These are phyloP conservation scores for Apotomis turbidana DNA, from an alignment of 2,888 invertebrate species.

Conservation along the genomic window DNA sequence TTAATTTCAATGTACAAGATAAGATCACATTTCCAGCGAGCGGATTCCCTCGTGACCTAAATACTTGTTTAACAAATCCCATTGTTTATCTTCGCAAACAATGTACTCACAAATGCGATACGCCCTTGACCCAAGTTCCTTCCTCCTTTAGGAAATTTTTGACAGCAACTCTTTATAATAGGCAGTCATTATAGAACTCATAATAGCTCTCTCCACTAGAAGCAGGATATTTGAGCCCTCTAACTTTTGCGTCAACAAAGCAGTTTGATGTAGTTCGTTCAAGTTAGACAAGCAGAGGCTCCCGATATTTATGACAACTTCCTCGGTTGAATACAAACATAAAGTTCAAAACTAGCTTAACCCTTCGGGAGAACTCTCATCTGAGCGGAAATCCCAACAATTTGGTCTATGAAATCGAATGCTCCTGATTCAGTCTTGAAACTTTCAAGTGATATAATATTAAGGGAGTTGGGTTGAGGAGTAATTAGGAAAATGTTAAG, in stretches of 20 bases:
- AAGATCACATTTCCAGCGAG: slow-evolving; percentile 15
- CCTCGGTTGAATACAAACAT: slow-evolving; percentile 70
- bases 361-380: slow-evolving; percentile 68
- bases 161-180: slow-evolving; percentile 49
- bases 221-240: slow-evolving; percentile 67
- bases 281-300: slow-evolving; percentile 68
- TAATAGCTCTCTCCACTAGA: slow-evolving; percentile 60
- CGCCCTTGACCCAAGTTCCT: slow-evolving; percentile 32
- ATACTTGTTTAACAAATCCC: slow-evolving; percentile 34
- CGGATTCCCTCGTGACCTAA: slow-evolving; percentile 14
- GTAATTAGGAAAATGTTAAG: neutral
- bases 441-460: slow-evolving; percentile 44
- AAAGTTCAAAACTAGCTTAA: slow-evolving; percentile 73
- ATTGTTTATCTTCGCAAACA: slow-evolving; percentile 25
- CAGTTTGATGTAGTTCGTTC: slow-evolving; percentile 72
- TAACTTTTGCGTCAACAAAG: slow-evolving; percentile 72
- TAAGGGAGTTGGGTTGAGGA: neutral
- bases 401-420: slow-evolving; percentile 65
- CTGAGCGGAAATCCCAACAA: slow-evolving; percentile 70
- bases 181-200: slow-evolving; percentile 58
- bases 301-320: slow-evolving; percentile 76
- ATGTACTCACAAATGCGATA: slow-evolving; percentile 29
- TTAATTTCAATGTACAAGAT: neutral
- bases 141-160: slow-evolving; percentile 21
- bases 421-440: slow-evolving; percentile 53